Conservation (phyloP, 2,888 invertebrate genomes). For the Lithophane semibrunnea region DNA sequence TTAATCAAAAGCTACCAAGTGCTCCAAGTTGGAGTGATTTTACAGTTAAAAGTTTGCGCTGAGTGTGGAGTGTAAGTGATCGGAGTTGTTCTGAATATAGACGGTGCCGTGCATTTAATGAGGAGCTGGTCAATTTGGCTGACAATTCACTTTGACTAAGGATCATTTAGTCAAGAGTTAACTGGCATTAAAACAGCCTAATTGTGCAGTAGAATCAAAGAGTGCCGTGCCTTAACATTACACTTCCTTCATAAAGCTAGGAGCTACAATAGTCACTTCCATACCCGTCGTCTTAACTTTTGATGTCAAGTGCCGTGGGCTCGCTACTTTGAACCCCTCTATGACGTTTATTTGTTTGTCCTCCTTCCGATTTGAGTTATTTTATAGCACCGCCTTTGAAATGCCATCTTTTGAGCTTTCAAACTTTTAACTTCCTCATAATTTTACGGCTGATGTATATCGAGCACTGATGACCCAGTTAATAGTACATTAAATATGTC, state of each 20-base stretch:
- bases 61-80: constrained; percentile 19
- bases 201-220: constrained; percentile 31
- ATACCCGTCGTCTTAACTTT: constrained; percentile 31
- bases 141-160: constrained; percentile 18
- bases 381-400: constrained; percentile 49
- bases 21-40: constrained; percentile 61
- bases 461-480: constrained; percentile 62
- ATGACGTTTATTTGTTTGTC: constrained; percentile 68
- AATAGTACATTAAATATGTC: constrained; percentile 50
- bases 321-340: constrained; percentile 25
- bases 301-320: constrained; percentile 35
- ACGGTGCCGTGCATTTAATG: constrained; percentile 1
- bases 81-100: constrained; percentile 25
- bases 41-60: constrained; percentile 57
- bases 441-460: constrained; percentile 56
- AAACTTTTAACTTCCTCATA: constrained; percentile 47
- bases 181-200: constrained; percentile 5
- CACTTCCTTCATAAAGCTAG: constrained; percentile 20
- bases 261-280: constrained; percentile 8
- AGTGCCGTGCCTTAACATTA: neutral
- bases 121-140: constrained; percentile 12
- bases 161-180: constrained; percentile 11
- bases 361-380: constrained; percentile 58
- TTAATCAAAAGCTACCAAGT: constrained; percentile 64
- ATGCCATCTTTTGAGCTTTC: constrained; percentile 25